Base-by-base conservation (phyloP, 2,113 vertebrate species). In the Sylvilagus bachmani region DNA sequence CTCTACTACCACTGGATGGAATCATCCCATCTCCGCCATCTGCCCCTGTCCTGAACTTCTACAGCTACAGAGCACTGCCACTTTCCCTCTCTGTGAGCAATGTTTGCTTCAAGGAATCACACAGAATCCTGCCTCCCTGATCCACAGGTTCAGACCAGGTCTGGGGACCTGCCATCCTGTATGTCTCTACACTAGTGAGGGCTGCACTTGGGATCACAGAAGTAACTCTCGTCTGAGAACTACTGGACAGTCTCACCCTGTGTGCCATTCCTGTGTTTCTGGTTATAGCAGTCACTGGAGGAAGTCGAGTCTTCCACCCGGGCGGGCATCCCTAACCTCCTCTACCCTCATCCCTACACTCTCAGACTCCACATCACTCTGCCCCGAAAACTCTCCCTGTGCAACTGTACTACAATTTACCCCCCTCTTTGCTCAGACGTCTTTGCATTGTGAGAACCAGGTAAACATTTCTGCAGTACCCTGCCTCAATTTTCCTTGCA, bases 71-170 rank as follows among this genome's bases (percentile, higher is more conserved):
- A 73, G 27, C 33, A 91, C 82, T 69, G 2, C 2, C 24, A 78
- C 61, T 51, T 78, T 53, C 31, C 67, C 31, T 90, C 27, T 44
- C 27, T 90, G 31, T 81, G 82, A 88, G 38, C 27, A 10, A 74
- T 75, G 80, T 69, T 77, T 81, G 33, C 2, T 90, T 90, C 24
- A 80, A n/a, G 66, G 53, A 75, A 70, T 70, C 71, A 92, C 25
- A 80, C n/a, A 96, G 61, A 86, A 51, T 70, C 93, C 70, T 92
- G 64, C 33, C 49, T 86, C 70, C 80, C 24, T 92, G 24, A 80
- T 21, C 62, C 31, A 70, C 6, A 38, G 31, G 58, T 79, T 51
- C 77, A 61, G 11, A 14, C n/a, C 33, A 78, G 44, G 24, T 6
- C 70, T 58, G 61, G n/a, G 61, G 10, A 73, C 21, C 66, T 86